Evolutionary conservation across 2,113 vertebrate genomes (phyloP).

Genomic region (Leptodactylus fuscus): DNA sequence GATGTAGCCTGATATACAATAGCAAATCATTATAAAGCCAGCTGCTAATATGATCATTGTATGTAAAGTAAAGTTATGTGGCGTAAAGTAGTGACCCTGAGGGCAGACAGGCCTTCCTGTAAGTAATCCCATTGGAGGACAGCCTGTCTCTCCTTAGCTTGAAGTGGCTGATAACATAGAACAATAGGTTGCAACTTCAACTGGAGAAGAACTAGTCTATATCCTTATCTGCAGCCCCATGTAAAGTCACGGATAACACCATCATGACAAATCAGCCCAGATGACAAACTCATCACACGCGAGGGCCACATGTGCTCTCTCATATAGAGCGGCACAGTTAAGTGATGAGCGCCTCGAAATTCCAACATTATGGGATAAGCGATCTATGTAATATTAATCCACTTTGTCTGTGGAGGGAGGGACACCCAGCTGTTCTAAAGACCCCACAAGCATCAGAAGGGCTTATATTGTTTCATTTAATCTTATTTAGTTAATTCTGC

Average conservation of each 20-base stretch:
- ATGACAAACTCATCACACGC: neutral
- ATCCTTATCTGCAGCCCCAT: neutral
- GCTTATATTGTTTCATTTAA: constrained; percentile 43
- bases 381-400: constrained; percentile 46
- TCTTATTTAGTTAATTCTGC: constrained; percentile 52
- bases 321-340: neutral
- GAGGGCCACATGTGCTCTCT: neutral
- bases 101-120: neutral
- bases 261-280: neutral
- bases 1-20: no score
- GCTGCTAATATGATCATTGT: neutral
- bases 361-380: constrained; percentile 20
- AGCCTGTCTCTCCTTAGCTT: neutral
- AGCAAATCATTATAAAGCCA: neutral
- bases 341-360: constrained; percentile 5
- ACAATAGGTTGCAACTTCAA: neutral
- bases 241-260: neutral
- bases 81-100: no score
- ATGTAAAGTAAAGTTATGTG: neutral
- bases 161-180: neutral
- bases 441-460: constrained; percentile 48
- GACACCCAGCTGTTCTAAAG: constrained; percentile 16
- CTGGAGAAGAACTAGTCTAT: neutral
- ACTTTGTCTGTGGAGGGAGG: constrained; percentile 8
- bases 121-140: neutral